Evolutionary conservation across 2,888 invertebrate genomes (phyloP), one percentile per base, ranked within the genome.

Genomic region (Oscheius onirici): DNA sequence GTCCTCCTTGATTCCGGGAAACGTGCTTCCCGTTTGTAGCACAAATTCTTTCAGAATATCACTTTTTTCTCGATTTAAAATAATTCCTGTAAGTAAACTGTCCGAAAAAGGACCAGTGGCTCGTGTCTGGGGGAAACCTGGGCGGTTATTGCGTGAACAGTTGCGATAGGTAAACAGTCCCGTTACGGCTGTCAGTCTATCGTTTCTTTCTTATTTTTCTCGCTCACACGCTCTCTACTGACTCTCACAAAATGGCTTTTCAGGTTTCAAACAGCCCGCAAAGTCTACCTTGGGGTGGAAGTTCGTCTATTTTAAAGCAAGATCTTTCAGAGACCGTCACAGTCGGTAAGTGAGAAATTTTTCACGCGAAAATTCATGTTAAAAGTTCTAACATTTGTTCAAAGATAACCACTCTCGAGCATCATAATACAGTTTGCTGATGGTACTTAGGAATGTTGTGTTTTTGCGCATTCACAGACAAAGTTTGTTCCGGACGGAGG

Each of bases 121-220:
- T 46, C 26, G 63, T 26, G 49, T 49, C n/a, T n/a, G n/a, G n/a
- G 49, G 46, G 63, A 63, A 63, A 63, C 34, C 26, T 44, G 58
- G 63, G 63, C 63, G 63, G 63, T 63, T 63, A 63, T 63, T 58
- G 63, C 63, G 63, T 63, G 63, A 63, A 63, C 63, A 63, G 63
- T 63, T 63, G 63, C 63, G 24, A 15, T 63, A 28, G 63, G 63
- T 63, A 63, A 63, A 63, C 63, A 63, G 24, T 63, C 63, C 63
- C 63, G 63, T 44, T 63, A 63, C 63, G 63, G 63, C 63, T 63
- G 63, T 63, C 63, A 63, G 26, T 49, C 63, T 20, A 58, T 58
- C 41, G 40, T 41, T 58, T 58, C 40, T 41, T 58, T 58, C 58
- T 2, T 17, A 34, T 34, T 34, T 34, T 34, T 34, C 8, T 8